Evolutionary conservation across 1,140 invertebrate species (phyloP).

Genomic region (Solenopsis fugax): DNA sequence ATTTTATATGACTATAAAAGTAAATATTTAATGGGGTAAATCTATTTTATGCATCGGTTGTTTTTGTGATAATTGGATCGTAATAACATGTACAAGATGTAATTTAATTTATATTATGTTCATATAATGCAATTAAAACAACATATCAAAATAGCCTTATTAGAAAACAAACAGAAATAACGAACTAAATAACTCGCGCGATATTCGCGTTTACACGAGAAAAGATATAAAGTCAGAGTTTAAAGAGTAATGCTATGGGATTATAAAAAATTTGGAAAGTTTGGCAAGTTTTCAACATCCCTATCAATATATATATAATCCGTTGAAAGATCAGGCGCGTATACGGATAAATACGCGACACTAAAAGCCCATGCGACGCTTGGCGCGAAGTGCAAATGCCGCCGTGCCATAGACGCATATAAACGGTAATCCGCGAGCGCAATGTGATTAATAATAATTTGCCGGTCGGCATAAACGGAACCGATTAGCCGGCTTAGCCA

Average conservation of each 20-base stretch:
- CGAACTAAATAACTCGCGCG: not conserved
- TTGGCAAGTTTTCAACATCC: not conserved
- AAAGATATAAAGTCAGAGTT: not conserved
- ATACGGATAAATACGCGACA: conserved; percentile 32
- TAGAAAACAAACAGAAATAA: not conserved
- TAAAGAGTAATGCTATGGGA: not conserved
- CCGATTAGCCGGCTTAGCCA: conserved; percentile 82
- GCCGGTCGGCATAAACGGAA: conserved; percentile 82
- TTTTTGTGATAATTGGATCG: conserved; percentile 23
- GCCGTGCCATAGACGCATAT: conserved; percentile 69
- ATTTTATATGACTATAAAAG: not conserved
- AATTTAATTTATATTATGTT: conserved; percentile 35
- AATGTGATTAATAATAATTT: conserved; percentile 85
- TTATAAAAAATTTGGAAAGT: not conserved
- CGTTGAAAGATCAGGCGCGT: not conserved
- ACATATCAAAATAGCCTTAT: not conserved
- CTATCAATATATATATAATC: not conserved
- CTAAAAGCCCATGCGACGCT: conserved; percentile 37
- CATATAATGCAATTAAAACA: not conserved
- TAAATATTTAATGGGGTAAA: not conserved
- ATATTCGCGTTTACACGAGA: not conserved
- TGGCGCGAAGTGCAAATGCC: conserved; percentile 71
- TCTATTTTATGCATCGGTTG: conserved; percentile 23
- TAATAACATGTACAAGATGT: conserved; percentile 24
- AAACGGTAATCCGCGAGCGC: conserved; percentile 78